These are phyloP conservation scores for Cygnus olor DNA, from an alignment of 2,797 vertebrate genomes.

Conservation along the genomic window DNA sequence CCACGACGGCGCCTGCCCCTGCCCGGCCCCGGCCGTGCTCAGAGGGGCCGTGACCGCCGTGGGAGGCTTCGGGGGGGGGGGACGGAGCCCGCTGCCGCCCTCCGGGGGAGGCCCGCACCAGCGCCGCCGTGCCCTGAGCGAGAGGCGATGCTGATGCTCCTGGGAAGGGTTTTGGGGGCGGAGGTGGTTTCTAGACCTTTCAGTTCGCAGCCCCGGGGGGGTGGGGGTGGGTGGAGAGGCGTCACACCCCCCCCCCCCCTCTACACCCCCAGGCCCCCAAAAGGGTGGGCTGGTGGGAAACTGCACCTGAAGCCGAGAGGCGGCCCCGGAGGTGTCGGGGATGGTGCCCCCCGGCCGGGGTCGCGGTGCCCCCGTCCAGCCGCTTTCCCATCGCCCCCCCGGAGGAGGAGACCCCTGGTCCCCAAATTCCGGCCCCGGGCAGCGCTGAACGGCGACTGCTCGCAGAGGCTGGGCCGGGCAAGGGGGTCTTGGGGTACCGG, in stretches of 20 bases:
- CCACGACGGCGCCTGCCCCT: background rate
- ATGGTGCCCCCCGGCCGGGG: too few species aligned
- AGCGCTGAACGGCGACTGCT: too few species aligned
- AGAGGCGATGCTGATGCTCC: background rate
- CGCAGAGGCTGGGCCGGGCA: too few species aligned
- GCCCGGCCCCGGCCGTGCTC: background rate
- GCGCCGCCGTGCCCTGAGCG: background rate
- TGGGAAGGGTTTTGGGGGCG: background rate
- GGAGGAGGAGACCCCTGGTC: too few species aligned
- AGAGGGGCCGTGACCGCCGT: background rate
- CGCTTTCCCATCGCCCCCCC: too few species aligned
- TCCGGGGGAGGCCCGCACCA: background rate
- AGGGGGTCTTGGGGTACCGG: too few species aligned
- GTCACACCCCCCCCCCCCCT: rapidly evolving
- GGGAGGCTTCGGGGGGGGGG: background rate
- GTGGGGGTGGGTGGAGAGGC: background rate
- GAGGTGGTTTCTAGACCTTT: background rate
- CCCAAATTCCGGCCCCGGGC: too few species aligned
- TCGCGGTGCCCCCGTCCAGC: too few species aligned
- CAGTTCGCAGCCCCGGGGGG: background rate
- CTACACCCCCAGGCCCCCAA: too few species aligned
- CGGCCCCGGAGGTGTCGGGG: too few species aligned
- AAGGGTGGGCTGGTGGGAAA: background rate
- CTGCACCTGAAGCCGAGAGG: background rate
- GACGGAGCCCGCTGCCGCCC: background rate